A percentile compares a stretch with the other conserved stretches of the same genome.
These are phyloP conservation scores for Eulemur mongoz DNA, from an alignment of 2,797 vertebrate species.

Conservation along the genomic window DNA sequence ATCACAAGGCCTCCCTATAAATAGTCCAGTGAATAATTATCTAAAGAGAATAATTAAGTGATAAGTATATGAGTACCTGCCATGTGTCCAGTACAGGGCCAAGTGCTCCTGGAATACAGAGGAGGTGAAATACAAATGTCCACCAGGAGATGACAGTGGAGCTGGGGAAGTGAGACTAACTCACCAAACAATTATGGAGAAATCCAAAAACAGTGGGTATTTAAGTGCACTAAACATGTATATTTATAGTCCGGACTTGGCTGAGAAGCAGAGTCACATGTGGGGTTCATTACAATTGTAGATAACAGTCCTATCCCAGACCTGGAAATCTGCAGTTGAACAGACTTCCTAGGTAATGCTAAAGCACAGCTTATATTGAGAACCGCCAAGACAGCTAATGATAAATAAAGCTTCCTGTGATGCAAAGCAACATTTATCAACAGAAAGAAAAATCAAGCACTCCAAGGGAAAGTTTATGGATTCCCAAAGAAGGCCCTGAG, in stretches of 20 bases:
- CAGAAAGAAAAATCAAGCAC: slow-evolving; percentile 17
- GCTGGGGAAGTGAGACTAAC: background rate
- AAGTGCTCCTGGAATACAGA: background rate
- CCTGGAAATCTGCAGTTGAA: slow-evolving; percentile 33
- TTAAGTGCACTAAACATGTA: background rate
- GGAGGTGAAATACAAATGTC: background rate
- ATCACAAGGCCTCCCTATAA: background rate
- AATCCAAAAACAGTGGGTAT: background rate
- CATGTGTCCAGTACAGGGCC: background rate
- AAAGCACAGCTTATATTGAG: background rate
- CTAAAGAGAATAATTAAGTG: background rate
- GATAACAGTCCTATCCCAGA: background rate
- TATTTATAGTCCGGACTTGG: background rate
- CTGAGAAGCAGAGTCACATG: background rate
- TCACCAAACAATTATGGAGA: background rate
- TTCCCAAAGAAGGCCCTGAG: background rate
- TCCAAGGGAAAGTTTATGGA: background rate
- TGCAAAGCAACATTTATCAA: slow-evolving; percentile 32
- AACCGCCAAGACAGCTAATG: background rate
- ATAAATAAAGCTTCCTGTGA: background rate
- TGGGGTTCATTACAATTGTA: background rate
- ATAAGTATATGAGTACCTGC: background rate
- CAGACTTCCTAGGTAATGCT: background rate
- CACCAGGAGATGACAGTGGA: background rate
- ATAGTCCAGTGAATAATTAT: background rate